These are phyloP conservation scores for Dasysyrphus tricinctus DNA, from an alignment of 2,888 invertebrate species.

Conservation along the genomic window DNA sequence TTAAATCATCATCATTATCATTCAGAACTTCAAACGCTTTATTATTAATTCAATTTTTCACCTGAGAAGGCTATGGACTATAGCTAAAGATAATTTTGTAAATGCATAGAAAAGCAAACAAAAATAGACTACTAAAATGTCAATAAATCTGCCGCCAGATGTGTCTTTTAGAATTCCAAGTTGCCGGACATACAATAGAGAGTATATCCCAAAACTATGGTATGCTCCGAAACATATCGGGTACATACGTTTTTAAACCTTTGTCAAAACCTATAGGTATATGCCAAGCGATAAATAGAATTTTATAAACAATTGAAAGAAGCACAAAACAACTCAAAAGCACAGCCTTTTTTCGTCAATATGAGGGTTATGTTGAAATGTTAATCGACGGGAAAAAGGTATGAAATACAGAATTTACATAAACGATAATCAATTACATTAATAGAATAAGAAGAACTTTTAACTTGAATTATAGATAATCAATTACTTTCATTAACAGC, in stretches of 20 bases:
- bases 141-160: constrained; percentile 50
- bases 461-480: too few species aligned
- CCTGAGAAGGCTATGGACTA: too few species aligned
- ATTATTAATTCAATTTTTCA: too few species aligned
- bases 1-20: too few species aligned
- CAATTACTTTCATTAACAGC: constrained; percentile 78
- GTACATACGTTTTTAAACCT: constrained; percentile 92
- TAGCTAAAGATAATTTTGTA: not conserved
- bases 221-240: constrained; percentile 87
- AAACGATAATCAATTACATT: not conserved
- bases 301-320: constrained; percentile 88
- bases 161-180: constrained; percentile 85
- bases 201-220: constrained; percentile 85
- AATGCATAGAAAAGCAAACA: not conserved
- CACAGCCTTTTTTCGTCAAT: constrained; percentile 87
- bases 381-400: constrained; percentile 83
- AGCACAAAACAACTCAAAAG: constrained; percentile 84
- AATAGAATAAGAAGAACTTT: too few species aligned
- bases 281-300: constrained; percentile 90
- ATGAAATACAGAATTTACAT: not conserved
- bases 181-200: constrained; percentile 87
- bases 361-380: constrained; percentile 86
- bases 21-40: too few species aligned
- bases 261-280: constrained; percentile 88
- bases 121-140: constrained; percentile 12